Evolutionary conservation across 1,140 invertebrate genomes (phyloP), one percentile per base, ranked within the genome.

Genomic region (Drosophila orosa): DNA sequence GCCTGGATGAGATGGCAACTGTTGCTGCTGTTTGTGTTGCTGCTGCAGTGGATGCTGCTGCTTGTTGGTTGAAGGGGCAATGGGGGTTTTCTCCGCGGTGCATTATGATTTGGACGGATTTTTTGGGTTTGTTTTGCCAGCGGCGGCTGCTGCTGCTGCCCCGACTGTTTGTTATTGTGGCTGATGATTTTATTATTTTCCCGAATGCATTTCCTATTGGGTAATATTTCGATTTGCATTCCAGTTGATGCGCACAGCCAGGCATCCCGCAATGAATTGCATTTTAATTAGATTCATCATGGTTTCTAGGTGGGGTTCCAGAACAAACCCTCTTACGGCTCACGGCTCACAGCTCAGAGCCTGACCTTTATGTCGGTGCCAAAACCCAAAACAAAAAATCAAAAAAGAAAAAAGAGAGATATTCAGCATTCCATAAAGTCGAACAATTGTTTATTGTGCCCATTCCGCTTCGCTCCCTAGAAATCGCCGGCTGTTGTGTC

Each of bases 261-360:
- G 39, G 17, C 56, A 25, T 45, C 31, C 35, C 48, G 74, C 74
- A 83, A 89, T 87, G 83, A 87, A 79, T 86, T 87, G 83, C 83
- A 87, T 87, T 83, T 87, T 87, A 87, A 87, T 87, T 87, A 87
- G 83, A 89, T 89, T 83, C 83, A 87, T 80, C 79, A 69, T 78
- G 37, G 39, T 63, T 84, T 85, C 37, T 73, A 66, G 79, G 82
- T 83, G 75, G 74, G 82, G 65, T 75, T 76, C 47, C 73, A 86
- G 83, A 83, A 86, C 79, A 69, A 76, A 48, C 63, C 60, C 62
- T 48, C 57, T 48, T 10, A 24, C 15, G 13, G 42, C 40, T 63
- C 33, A 27, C 29, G 7, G 54, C 61, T 54, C 31, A 10, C 31
- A 54, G 60, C 63, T 65, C 39, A 3, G 12, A 48, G 58, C 72